Base-by-base conservation (phyloP, 2,113 vertebrate genomes). In the Saimiri boliviensis region DNA sequence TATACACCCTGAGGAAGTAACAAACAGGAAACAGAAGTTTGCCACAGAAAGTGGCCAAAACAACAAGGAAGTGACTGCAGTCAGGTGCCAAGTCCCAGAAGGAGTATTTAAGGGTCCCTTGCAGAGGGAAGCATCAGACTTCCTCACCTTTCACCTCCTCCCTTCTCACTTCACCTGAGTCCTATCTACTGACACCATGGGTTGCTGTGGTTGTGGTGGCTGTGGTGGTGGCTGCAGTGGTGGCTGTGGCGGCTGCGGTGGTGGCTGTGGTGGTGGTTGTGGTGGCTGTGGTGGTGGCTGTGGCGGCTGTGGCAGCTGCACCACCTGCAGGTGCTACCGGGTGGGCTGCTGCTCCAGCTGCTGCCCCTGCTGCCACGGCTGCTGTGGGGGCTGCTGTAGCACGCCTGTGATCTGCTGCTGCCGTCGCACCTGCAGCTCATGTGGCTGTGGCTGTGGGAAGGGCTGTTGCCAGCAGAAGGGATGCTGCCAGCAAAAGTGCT, bases 221-320 rank as follows among this genome's bases (percentile, higher is more conserved):
- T 20, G 58, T 0, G 6, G 93, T 2, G 14, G 93, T 2, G 20
- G 58, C 2, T 3, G 83, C 0, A 0, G 68, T 0, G 2, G 70
- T 45, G 45, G 85, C 9, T 8, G 47, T 0, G 0, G 83, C 0
- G 20, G 60, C 1, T 5, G 89, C 0, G 0, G 68, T 0, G 2
- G 58, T 0, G 6, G 86, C 9, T 6, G 47, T 0, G 0, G 84
- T 12, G 35, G 83, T 2, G 1, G 89, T 1, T 0, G 70, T 0
- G 14, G 56, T 7, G 14, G 87, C 7, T 1, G 81, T 0, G 3
- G 63, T 0, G 32, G 85, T 3, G 30, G 73, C 49, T n/a, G 37
- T 45, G 42, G 42, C 11, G 17, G 42, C 66, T 81, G 86, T 16
- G 32, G 45, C n/a, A 12, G 79, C 66, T 83, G 82, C 20, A 35